These are phyloP conservation scores for Nebria ingens DNA, from an alignment of 1,140 invertebrate species.

Conservation along the genomic window DNA sequence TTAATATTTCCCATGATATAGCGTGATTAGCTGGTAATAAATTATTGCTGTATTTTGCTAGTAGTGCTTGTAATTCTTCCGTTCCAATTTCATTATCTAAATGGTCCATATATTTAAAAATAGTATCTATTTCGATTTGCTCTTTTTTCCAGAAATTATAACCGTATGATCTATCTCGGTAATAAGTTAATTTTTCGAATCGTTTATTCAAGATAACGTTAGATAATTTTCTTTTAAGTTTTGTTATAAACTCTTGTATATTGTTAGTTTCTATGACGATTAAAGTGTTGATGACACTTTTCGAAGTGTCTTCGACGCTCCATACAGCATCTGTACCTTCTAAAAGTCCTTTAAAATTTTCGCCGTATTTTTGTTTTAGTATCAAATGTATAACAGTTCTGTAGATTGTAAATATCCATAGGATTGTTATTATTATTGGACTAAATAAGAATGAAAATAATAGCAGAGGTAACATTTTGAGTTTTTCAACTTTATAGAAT, in stretches of 20 bases:
- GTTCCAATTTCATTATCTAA: background rate
- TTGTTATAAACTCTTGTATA: background rate
- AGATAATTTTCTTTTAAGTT: background rate
- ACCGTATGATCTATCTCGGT: background rate
- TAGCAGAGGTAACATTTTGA: no score
- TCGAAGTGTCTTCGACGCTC: background rate
- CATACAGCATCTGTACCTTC: background rate
- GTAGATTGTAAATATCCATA: background rate
- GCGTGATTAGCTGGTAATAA: background rate
- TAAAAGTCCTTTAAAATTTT: background rate
- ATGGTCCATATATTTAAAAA: no score
- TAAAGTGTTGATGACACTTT: background rate
- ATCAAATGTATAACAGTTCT: background rate
- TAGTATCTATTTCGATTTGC: background rate
- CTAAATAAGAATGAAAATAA: no score
- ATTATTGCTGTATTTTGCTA: background rate
- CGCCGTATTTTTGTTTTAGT: background rate
- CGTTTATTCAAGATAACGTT: background rate
- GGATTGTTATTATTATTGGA: background rate
- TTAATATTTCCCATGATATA: background rate
- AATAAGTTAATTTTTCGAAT: background rate
- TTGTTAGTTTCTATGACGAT: background rate
- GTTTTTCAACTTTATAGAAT: no score
- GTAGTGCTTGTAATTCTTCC: background rate
- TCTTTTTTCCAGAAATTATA: background rate